Evolutionary conservation across 2,797 vertebrate genomes (phyloP), one percentile per base, ranked within the genome.

Genomic region (Margarornis squamiger): DNA sequence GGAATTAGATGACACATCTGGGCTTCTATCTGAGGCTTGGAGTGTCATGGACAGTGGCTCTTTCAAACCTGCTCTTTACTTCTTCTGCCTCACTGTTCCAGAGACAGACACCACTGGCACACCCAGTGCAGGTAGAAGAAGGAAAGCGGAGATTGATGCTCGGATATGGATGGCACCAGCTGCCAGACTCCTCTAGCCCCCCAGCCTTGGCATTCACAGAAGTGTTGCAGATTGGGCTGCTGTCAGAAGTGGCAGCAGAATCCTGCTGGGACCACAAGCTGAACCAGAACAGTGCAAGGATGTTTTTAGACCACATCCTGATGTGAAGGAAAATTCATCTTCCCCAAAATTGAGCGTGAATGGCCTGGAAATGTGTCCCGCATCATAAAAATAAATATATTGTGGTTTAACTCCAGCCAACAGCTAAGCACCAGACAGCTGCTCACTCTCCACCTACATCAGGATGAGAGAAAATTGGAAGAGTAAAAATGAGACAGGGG

Each of bases 31-130:
- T 57, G 36, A 65, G 16, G 12, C 16, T 45, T 13, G n/a, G 15
- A 55, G 27, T 8, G 1, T 38, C 49, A 21, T 3, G 2, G 14
- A 14, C n/a, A 63, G 9, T 0, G 0, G 10, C 13, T 59, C 14
- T 65, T 48, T 58, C 43, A 89, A 29, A 83, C 5, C 8, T 67
- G 9, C 5, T 24, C 4, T 49, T 86, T 62, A 14, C 67, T 72
- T 49, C 23, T 62, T 74, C 43, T 43, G 7, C 27, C 10, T 19
- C 46, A 19, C 9, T 34, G 22, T 59, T 34, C 10, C 63, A 55
- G 9, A 10, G 21, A 12, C 8, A 52, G 27, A 46, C 4, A 54
- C 18, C 29, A 34, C 29, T n/a, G 54, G 16, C 32, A 66, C 5
- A 6, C 3, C 4, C 9, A 6, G 23, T 7, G 18, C 29, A 27